Base-by-base conservation (phyloP, 2,113 vertebrate genomes). In the Chloropsis hardwickii region DNA sequence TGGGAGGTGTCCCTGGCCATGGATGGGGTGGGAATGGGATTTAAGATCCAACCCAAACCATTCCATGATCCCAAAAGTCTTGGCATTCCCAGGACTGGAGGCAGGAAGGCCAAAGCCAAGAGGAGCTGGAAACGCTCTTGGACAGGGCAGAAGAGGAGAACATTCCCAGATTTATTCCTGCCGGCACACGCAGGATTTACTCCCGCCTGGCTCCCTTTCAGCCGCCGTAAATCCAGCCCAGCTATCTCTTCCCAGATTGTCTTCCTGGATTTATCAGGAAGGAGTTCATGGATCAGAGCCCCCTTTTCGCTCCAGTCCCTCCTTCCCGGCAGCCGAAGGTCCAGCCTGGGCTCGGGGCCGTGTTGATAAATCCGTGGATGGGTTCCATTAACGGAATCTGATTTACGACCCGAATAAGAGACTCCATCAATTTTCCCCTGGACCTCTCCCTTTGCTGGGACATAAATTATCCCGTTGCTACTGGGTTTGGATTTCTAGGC, bases 391-490 rank as follows among this genome's bases (percentile, higher is more conserved):
- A 89, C 47, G 91, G 94, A 47, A 92, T 51, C 92, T 93, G 96
- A 97, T 97, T 97, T 97, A 97, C 42, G 66, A 11, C 92, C 42
- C 94, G 21, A 93, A 91, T 81, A 94, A 92, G 95, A 92, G 85
- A 37, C 91, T 94, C 28, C 94, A 94, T 96, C 94, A 69, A 86
- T 97, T 96, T 95, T 91, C 91, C 74, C 17, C 86, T 79, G 91
- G 94, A 88, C 85, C 71, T 87, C 81, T 89, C 94, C 93, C 84
- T 73, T 1, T 37, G 37, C 37, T 28, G 92, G 90, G 70, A 86
- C 80, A 96, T 97, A 97, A 97, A 96, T 97, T 60, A 92, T 37
- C 23, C 60, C 12, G 50, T 27, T 80, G 92, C 96, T 96, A 97
- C 93, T 20, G 91, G 92, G 78, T 95, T 92, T 92, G 88, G 92